phyloP scores from a whole-genome alignment of 2,797 vertebrate species.

The Pseudomugil tenellus region DNA sequence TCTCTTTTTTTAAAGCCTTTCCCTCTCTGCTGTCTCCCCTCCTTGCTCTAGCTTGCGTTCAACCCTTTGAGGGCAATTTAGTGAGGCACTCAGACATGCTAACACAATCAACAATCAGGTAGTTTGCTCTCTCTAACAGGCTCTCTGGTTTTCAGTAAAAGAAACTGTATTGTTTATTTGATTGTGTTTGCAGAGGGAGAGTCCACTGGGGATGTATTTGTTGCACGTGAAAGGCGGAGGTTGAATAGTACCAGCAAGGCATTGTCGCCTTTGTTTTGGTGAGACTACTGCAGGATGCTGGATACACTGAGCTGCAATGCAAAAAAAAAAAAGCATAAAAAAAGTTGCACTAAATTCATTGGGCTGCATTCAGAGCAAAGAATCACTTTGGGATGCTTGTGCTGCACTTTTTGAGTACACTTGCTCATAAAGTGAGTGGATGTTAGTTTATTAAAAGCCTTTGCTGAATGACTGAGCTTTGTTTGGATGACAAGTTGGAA shows the following conservation, averaged over 20 bases:
- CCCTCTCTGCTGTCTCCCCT: constrained; percentile 22
- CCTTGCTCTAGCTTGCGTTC: constrained; percentile 56
- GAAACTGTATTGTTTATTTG: constrained; percentile 77
- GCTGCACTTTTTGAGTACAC: constrained; percentile 42
- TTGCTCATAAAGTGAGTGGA: constrained; percentile 15
- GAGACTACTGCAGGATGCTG: constrained; percentile 63
- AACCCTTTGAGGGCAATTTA: constrained; percentile 81
- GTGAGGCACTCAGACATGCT: constrained; percentile 75
- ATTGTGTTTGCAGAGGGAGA: constrained; percentile 75
- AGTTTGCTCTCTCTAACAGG: constrained; percentile 77
- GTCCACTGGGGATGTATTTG: constrained; percentile 71
- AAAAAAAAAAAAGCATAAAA: constrained; percentile 48
- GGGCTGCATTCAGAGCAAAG: constrained; percentile 24
- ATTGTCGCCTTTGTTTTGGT: constrained; percentile 66
- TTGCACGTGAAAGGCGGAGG: constrained; percentile 70
- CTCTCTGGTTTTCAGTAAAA: constrained; percentile 74
- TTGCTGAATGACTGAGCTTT: constrained; percentile 11
- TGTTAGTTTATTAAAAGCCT: constrained; percentile 23
- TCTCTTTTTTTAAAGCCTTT: constrained; percentile 1
- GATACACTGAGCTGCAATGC: constrained; percentile 52
- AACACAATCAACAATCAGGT: constrained; percentile 81
- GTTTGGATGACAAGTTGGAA: constrained; percentile 3
- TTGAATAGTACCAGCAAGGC: constrained; percentile 41
- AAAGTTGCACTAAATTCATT: constrained; percentile 53
- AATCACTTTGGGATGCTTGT: constrained; percentile 43